Conservation (phyloP, 2,113 vertebrate genomes). For the Hystrix brachyura region DNA sequence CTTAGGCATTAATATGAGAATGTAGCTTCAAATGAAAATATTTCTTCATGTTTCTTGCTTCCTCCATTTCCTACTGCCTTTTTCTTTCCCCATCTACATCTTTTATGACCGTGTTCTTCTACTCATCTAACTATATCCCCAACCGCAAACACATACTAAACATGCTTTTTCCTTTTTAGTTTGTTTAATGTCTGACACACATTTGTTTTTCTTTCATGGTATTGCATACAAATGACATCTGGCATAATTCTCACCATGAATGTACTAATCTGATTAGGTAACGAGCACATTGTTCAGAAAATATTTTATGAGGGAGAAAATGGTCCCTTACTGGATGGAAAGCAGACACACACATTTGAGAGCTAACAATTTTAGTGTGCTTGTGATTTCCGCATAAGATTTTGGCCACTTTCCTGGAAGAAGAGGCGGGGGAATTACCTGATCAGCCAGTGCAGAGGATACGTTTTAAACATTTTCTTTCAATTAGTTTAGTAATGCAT, state of each 20-base stretch:
- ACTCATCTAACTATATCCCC: not conserved
- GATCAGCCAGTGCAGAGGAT: not conserved
- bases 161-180: not conserved
- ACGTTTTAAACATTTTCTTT: not conserved
- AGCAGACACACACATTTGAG: not conserved
- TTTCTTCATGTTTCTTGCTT: not conserved
- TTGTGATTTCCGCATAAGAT: not conserved
- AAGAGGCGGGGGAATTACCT: not conserved
- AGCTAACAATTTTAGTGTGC: not conserved
- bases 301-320: not conserved
- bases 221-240: not conserved
- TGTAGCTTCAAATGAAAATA: not conserved
- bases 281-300: not conserved
- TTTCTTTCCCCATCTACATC: not conserved
- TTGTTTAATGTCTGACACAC: not conserved
- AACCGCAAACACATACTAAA: not conserved
- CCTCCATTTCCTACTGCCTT: not conserved
- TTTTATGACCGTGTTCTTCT: not conserved
- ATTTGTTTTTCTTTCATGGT: not conserved
- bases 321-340: not conserved
- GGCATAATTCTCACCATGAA: not conserved
- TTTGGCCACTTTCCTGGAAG: not conserved
- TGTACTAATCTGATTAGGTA: slow-evolving; percentile 9
- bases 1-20: not conserved
- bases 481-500: slow-evolving; percentile 5